phyloP scores from a whole-genome alignment of 2,888 invertebrate genomes.

The Rhingia rostrata region DNA sequence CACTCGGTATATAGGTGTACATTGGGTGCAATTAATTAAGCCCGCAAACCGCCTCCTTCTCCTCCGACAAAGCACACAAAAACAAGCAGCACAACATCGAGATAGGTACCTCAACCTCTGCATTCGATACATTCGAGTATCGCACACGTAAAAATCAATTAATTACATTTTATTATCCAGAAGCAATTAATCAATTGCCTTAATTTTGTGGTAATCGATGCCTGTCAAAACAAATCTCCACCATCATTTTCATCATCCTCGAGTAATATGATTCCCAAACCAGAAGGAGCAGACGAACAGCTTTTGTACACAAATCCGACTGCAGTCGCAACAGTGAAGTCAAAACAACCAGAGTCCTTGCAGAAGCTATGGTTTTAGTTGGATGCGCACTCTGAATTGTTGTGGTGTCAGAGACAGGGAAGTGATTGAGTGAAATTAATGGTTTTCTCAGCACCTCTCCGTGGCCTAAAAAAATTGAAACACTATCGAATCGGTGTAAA shows the following conservation, averaged over 20 bases:
- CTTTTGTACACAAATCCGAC: constrained; percentile 32
- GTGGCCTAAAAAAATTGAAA: constrained; percentile 46
- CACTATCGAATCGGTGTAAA: constrained; percentile 54
- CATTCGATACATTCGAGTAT: constrained; percentile 32
- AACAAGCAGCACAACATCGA: background rate
- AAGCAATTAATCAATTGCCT: constrained; percentile 72
- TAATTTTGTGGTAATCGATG: constrained; percentile 75
- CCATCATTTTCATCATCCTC: constrained; percentile 81
- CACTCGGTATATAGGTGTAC: constrained; percentile 38
- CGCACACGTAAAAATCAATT: constrained; percentile 68
- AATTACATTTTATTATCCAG: constrained; percentile 74
- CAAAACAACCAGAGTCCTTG: constrained; percentile 43
- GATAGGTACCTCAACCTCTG: too few relatives aligned
- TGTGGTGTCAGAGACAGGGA: constrained; percentile 68
- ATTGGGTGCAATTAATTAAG: constrained; percentile 61
- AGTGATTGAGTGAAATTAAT: constrained; percentile 73
- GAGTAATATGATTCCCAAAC: constrained; percentile 78
- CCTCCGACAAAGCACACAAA: constrained; percentile 9
- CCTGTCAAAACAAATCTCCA: constrained; percentile 82
- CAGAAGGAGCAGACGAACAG: constrained; percentile 54
- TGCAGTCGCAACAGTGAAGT: constrained; percentile 6
- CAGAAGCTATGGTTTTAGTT: constrained; percentile 49
- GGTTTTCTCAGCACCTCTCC: constrained; percentile 67
- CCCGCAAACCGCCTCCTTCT: constrained; percentile 39
- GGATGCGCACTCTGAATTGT: constrained; percentile 55